Conservation (phyloP, 2,888 invertebrate species). For the Yponomeuta sedellus region DNA sequence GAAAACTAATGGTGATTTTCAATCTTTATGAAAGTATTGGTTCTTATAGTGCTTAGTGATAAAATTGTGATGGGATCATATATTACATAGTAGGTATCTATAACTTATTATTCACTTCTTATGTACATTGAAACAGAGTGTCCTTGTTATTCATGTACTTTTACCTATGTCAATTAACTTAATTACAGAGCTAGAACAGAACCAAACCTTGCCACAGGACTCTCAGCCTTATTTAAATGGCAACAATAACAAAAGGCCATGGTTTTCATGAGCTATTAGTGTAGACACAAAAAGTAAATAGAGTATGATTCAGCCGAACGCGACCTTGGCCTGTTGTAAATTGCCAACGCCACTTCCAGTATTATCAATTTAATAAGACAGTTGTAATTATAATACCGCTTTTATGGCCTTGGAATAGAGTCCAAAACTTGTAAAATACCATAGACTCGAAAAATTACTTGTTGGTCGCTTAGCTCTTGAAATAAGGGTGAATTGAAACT, state of each 20-base stretch:
- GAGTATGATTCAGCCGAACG: constrained; percentile 3
- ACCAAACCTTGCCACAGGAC: background rate
- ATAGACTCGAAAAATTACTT: too few species aligned
- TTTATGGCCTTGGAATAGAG: too few species aligned
- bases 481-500: background rate
- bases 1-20: too few species aligned
- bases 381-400: too few species aligned
- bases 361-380: background rate
- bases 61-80: too few species aligned
- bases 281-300: constrained; percentile 8
- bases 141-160: background rate
- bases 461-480: too few species aligned
- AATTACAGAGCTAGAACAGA: background rate
- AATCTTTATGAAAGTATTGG: too few species aligned
- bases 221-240: background rate
- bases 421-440: too few species aligned
- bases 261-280: background rate
- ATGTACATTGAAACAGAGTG: background rate
- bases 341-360: background rate
- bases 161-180: background rate
- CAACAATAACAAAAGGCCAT: background rate
- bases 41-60: too few species aligned
- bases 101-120: background rate
- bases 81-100: too few species aligned
- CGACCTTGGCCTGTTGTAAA: constrained; percentile 2